Conservation (phyloP, 2,888 invertebrate genomes). For the Pecten maximus region DNA sequence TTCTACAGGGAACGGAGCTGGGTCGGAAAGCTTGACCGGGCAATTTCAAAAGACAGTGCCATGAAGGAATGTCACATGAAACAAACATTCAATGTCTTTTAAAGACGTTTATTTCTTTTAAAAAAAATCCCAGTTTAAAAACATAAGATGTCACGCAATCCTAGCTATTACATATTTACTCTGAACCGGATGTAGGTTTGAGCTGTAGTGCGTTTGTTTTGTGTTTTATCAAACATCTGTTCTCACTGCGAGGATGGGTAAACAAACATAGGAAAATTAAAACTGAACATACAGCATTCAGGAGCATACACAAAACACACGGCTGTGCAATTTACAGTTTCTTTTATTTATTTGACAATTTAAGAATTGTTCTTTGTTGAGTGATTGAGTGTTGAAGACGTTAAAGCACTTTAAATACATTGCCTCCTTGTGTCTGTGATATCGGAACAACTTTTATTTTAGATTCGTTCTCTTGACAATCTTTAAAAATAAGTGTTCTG, state of each 20-base stretch:
- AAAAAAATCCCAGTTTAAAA: not conserved
- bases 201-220: not conserved
- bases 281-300: not conserved
- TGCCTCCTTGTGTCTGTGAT: not conserved
- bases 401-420: not conserved
- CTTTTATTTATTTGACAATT: not conserved
- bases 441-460: not conserved
- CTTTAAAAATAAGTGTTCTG: not conserved
- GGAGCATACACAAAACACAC: not conserved
- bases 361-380: not conserved
- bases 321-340: not conserved
- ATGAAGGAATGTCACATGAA: not conserved
- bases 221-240: constrained; percentile 1
- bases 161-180: not conserved
- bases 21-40: constrained; percentile 15
- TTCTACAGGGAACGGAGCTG: not conserved
- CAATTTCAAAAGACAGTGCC: not conserved
- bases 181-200: not conserved
- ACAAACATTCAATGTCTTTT: not conserved
- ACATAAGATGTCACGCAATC: not conserved
- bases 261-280: not conserved
- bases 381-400: not conserved
- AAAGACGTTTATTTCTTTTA: constrained; percentile 2
- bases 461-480: not conserved
- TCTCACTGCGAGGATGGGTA: not conserved